A percentile compares a stretch with the other conserved stretches of the same genome.
Conservation (phyloP, 2,888 invertebrate species). For the Polydrusus cervinus region DNA sequence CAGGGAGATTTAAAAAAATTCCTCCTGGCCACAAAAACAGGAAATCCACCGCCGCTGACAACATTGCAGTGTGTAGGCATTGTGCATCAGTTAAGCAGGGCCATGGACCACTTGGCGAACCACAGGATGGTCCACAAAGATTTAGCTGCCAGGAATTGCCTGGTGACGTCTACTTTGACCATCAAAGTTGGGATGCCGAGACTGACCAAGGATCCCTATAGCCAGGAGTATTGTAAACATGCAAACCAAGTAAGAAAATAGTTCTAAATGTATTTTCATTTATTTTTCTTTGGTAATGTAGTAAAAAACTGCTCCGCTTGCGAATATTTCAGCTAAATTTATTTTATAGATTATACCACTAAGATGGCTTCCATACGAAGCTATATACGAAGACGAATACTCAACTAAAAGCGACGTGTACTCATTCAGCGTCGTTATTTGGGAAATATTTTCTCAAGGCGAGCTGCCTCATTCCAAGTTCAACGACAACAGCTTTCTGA, state of each 20-base stretch:
- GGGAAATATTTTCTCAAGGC: slow-evolving; percentile 91
- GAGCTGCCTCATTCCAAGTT: slow-evolving; percentile 84
- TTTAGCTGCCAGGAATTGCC: slow-evolving; percentile 92
- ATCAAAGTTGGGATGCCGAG: slow-evolving; percentile 90
- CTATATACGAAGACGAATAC: slow-evolving; percentile 91
- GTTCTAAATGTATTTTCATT: neutral
- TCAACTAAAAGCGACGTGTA: slow-evolving; percentile 96
- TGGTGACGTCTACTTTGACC: slow-evolving; percentile 86
- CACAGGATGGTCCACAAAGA: slow-evolving; percentile 90
- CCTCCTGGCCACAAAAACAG: slow-evolving; percentile 79
- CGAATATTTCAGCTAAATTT: neutral
- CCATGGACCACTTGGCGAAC: slow-evolving; percentile 85
- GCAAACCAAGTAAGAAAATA: slow-evolving; percentile 78
- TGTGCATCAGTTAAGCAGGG: slow-evolving; percentile 85
- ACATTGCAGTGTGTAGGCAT: slow-evolving; percentile 80
- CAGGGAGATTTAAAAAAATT: slow-evolving; percentile 95
- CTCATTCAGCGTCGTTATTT: slow-evolving; percentile 90
- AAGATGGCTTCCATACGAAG: slow-evolving; percentile 93
- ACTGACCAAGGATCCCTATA: slow-evolving; percentile 88
- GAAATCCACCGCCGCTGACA: slow-evolving; percentile 77
- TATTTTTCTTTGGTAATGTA: too few relatives aligned
- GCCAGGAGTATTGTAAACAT: slow-evolving; percentile 91
- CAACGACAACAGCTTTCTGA: slow-evolving; percentile 83
- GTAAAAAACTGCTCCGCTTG: too few relatives aligned
- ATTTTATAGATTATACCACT: slow-evolving; percentile 82